Evolutionary conservation across 2,797 vertebrate species (phyloP), one percentile per base, ranked within the genome.

Genomic region (Miopithecus talapoin): DNA sequence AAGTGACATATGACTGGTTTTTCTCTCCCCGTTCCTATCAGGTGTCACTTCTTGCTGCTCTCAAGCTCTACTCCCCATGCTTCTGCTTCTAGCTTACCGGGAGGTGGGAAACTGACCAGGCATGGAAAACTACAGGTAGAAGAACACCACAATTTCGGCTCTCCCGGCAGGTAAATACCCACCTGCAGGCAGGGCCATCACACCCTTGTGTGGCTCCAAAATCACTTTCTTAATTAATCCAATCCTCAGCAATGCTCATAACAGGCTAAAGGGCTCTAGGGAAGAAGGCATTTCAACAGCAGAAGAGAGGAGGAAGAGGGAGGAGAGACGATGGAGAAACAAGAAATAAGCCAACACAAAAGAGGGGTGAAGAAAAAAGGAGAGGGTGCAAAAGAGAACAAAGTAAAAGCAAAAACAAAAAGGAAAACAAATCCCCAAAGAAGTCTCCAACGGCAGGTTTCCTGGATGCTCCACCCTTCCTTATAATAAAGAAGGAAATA

Each of bases 131-230:
- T 24, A 8, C 43, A 2, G 1, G 11, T 8, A 26, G 46, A n/a
- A 6, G 22, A 10, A 4, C 30, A 10, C 11, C 11, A 2, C 19
- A 8, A 5, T 33, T 7, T 4, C 10, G 30, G 21, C 43, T 41
- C 22, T 48, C 3, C 91, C 16, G 8, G 10, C 8, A 87, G 41
- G 36, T 0, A 21, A 72, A 1, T 14, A 8, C 12, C 57, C 5
- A 21, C 22, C 8, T 28, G 0, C 43, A 17, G 8, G 12, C 84
- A 24, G 61, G 21, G 43, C 16, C 81, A 14, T 24, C 13, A 11
- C 11, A 4, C 78, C 14, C 46, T 59, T 13, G 39, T 12, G 76
- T 30, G 8, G 39, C 39, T 89, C 59, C 41, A 12, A 13, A 48
- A 48, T 26, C 28, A 8, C 33, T 30, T 83, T 85, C 43, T 8